Conservation (phyloP, 2,113 vertebrate genomes). For the Poicephalus gulielmi region DNA sequence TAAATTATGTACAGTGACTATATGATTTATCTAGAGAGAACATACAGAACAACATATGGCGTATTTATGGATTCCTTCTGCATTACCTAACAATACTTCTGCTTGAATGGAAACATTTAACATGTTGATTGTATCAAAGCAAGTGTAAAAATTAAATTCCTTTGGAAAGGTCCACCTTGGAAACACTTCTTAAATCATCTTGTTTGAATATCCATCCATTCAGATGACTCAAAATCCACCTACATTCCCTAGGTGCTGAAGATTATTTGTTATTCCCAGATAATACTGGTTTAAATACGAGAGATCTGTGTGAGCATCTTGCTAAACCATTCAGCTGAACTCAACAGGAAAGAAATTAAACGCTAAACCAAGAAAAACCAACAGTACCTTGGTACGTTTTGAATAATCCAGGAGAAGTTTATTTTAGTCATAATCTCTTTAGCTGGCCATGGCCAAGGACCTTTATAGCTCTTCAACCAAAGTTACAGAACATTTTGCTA, state of each 20-base stretch:
- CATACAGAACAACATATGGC: background rate
- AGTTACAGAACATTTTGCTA: background rate
- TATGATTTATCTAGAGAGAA: background rate
- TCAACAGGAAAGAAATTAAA: background rate
- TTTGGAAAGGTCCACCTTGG: background rate
- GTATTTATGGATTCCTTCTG: background rate
- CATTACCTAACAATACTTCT: background rate
- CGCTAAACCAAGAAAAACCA: background rate
- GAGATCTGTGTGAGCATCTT: background rate
- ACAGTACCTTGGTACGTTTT: background rate
- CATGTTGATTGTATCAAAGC: background rate
- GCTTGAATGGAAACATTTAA: background rate
- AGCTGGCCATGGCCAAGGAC: background rate
- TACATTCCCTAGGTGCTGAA: background rate
- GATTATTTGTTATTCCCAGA: background rate
- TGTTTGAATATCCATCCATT: background rate
- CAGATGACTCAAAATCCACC: background rate
- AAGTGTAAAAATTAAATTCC: background rate
- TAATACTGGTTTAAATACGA: background rate
- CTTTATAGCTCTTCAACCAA: background rate
- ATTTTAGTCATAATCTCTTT: background rate
- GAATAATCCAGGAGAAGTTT: background rate
- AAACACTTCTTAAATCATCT: background rate
- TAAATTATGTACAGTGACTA: background rate
- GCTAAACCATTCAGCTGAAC: background rate